A percentile compares a stretch with the other conserved stretches of the same genome.
phyloP scores from a whole-genome alignment of 2,797 vertebrate species.

The Gallirallus australis region DNA sequence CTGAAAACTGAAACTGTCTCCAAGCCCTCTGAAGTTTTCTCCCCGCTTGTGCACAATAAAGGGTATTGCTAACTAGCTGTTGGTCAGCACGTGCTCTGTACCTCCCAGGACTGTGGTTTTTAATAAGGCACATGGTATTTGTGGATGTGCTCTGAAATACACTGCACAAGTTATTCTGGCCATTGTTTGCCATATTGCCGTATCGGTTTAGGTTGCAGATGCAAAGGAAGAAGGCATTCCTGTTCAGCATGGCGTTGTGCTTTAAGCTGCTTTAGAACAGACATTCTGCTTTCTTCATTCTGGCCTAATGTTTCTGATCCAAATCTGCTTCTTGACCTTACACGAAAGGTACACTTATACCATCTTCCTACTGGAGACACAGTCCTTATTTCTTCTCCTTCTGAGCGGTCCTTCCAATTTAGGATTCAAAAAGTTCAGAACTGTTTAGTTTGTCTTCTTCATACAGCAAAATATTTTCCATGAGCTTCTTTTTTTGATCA shows the following conservation, averaged over 20 bases:
- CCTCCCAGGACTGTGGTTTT: background rate
- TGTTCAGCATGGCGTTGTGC: background rate
- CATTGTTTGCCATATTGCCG: background rate
- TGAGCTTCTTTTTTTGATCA: conserved; percentile 81
- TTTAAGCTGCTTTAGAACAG: background rate
- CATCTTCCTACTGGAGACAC: background rate
- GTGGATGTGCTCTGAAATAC: background rate
- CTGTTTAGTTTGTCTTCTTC: conserved; percentile 80
- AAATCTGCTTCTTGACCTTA: background rate
- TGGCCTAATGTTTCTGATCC: background rate
- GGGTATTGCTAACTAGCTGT: background rate
- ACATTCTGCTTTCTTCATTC: background rate
- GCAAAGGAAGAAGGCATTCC: background rate
- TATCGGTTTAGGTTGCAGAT: background rate
- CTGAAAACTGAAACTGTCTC: background rate
- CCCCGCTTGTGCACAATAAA: fast-evolving
- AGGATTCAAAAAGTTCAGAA: conserved; percentile 78
- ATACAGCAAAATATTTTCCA: conserved; percentile 82
- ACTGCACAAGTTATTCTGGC: background rate
- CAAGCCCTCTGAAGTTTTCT: background rate
- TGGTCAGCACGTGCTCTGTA: background rate
- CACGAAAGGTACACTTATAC: background rate
- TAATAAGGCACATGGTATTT: background rate
- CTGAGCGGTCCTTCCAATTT: background rate
- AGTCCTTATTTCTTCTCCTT: background rate